These are phyloP conservation scores for Chalcosyrphus nemorum DNA, from an alignment of 2,888 invertebrate species.

Conservation along the genomic window DNA sequence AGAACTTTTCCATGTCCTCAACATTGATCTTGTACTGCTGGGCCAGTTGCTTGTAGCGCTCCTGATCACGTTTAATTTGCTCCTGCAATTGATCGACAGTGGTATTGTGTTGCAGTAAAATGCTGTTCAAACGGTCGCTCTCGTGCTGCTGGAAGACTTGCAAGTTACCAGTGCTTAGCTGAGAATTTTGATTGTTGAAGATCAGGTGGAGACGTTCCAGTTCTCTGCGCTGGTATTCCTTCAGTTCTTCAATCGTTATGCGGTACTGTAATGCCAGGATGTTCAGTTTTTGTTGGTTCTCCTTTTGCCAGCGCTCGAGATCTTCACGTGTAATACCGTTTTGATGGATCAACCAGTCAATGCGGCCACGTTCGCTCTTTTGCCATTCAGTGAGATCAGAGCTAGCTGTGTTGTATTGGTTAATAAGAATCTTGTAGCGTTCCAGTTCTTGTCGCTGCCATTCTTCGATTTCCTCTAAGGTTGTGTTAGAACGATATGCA, in stretches of 20 bases:
- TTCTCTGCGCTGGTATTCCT: constrained; percentile 79
- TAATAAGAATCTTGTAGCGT: constrained; percentile 76
- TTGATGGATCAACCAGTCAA: constrained; percentile 80
- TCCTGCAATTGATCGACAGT: constrained; percentile 78
- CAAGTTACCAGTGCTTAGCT: constrained; percentile 75
- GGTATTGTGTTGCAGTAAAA: constrained; percentile 79
- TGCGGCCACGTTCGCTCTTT: constrained; percentile 77
- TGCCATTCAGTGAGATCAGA: constrained; percentile 78
- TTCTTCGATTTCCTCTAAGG: constrained; percentile 77
- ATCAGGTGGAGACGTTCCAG: constrained; percentile 77
- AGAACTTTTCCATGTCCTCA: constrained; percentile 79
- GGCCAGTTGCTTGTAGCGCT: constrained; percentile 77
- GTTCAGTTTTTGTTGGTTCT: constrained; percentile 76
- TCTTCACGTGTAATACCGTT: constrained; percentile 78
- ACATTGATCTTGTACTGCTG: constrained; percentile 79
- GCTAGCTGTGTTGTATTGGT: constrained; percentile 77
- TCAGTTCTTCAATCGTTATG: constrained; percentile 77
- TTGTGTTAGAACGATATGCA: constrained; percentile 77
- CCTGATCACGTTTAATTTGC: constrained; percentile 78
- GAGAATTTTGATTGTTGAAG: constrained; percentile 77
- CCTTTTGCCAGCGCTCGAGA: constrained; percentile 79
- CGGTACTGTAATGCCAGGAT: constrained; percentile 76
- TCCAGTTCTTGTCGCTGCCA: constrained; percentile 79
- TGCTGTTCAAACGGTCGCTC: constrained; percentile 77
- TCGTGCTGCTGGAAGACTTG: constrained; percentile 76